Evolutionary conservation across 2,888 invertebrate species (phyloP).

Genomic region (Seira ritae): DNA sequence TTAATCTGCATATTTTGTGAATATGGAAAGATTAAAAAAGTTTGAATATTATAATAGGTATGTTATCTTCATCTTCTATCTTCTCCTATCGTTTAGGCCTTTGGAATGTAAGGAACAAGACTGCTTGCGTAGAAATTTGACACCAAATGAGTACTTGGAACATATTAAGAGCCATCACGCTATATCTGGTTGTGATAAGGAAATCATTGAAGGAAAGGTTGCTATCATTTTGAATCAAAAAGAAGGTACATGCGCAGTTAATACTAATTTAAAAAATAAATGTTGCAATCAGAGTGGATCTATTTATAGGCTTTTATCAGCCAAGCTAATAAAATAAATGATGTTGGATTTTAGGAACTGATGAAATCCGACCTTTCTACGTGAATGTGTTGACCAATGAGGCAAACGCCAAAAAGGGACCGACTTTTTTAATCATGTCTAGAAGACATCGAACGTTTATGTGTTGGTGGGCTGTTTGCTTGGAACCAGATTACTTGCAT

Average conservation of each 20-base stretch:
- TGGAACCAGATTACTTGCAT: conserved; percentile 11
- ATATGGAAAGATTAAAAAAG: too few species aligned
- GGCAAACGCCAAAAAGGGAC: not conserved
- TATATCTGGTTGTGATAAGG: not conserved
- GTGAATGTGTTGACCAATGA: not conserved
- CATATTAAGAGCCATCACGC: conserved; percentile 31
- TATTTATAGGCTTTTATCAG: too few species aligned
- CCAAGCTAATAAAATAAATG: too few species aligned
- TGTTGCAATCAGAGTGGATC: not conserved
- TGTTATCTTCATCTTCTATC: too few species aligned
- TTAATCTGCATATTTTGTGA: too few species aligned
- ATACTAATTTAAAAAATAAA: not conserved
- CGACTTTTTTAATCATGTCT: conserved; percentile 30
- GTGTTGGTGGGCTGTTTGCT: conserved; percentile 50
- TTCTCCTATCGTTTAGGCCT: conserved; percentile 2
- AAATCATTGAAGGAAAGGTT: conserved; percentile 7
- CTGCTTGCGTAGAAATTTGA: conserved; percentile 25
- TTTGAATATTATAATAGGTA: too few species aligned
- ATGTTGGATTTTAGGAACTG: not conserved
- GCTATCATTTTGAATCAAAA: conserved; percentile 21
- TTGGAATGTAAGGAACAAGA: conserved; percentile 28
- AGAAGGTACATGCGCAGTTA: conserved; percentile 16
- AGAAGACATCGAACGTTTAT: conserved; percentile 43
- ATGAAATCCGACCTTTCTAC: conserved; percentile 13
- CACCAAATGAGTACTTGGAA: conserved; percentile 26